These are phyloP conservation scores for Lycodopsis pacificus DNA, from an alignment of 2,797 vertebrate species.

Conservation along the genomic window DNA sequence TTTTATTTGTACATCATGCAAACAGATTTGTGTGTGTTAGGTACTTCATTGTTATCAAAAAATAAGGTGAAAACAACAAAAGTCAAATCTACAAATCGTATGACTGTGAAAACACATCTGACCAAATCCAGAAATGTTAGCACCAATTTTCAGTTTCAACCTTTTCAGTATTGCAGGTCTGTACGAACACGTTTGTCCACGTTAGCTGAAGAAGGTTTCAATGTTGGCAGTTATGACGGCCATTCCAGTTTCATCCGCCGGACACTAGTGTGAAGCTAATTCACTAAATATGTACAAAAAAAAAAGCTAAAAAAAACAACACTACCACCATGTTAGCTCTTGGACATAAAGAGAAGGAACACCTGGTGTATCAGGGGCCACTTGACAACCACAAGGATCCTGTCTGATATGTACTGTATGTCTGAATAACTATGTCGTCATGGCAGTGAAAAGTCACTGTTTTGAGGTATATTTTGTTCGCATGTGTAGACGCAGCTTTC, in stretches of 20 bases:
- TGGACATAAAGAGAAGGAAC: conserved; percentile 66
- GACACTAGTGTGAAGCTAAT: conserved; percentile 55
- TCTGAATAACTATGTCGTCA: conserved; percentile 62
- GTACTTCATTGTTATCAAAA: conserved; percentile 40
- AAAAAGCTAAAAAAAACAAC: conserved; percentile 43
- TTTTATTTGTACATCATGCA: conserved; percentile 72
- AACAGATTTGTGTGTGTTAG: conserved; percentile 47
- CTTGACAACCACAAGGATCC: conserved; percentile 61
- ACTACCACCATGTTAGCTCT: conserved; percentile 58
- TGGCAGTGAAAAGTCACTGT: conserved; percentile 78
- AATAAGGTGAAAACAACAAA: conserved; percentile 41
- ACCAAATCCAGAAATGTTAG: conserved; percentile 73
- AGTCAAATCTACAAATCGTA: conserved; percentile 56
- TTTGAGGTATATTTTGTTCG: conserved; percentile 82
- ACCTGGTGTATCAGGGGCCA: conserved; percentile 54
- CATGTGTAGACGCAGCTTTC: conserved; percentile 64
- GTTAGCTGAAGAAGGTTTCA: conserved; percentile 71
- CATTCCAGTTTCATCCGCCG: conserved; percentile 63
- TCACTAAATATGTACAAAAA: conserved; percentile 69
- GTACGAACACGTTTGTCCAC: conserved; percentile 75
- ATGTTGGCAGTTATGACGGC: conserved; percentile 67
- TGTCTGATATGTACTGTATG: conserved; percentile 78
- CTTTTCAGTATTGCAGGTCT: conserved; percentile 61
- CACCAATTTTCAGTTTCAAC: conserved; percentile 70
- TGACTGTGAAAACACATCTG: conserved; percentile 62